Conservation (phyloP, 2,113 vertebrate genomes). For the Dromaius novaehollandiae region DNA sequence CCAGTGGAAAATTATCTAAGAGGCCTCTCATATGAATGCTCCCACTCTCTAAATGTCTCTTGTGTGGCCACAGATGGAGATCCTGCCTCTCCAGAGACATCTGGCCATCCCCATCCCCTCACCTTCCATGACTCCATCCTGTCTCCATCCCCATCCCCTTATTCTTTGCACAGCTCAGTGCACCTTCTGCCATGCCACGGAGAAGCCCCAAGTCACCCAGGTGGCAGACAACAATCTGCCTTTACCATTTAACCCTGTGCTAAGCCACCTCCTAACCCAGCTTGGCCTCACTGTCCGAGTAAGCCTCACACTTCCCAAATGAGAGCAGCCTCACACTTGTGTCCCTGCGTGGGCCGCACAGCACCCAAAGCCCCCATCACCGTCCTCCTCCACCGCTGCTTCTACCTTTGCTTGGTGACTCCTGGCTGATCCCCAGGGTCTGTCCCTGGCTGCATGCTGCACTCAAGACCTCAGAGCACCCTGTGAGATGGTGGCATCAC, state of each 20-base stretch:
- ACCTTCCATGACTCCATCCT: not conserved
- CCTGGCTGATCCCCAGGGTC: no score
- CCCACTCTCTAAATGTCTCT: not conserved
- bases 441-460: no score
- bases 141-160: not conserved
- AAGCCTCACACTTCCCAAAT: not conserved
- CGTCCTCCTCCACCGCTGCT: not conserved
- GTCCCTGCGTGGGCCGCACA: fast-evolving
- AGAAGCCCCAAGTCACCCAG: not conserved
- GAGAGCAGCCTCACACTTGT: not conserved
- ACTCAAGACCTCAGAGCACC: not conserved
- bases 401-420: no score
- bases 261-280: not conserved
- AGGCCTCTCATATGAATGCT: not conserved
- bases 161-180: not conserved
- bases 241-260: not conserved
- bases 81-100: not conserved
- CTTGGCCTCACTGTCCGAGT: not conserved
- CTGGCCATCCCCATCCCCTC: not conserved
- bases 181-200: not conserved
- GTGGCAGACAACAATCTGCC: not conserved
- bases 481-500: not conserved
- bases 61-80: not conserved
- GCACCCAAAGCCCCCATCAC: not conserved
- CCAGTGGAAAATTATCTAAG: not conserved